A percentile compares a stretch with the other conserved stretches of the same genome.
phyloP scores from a whole-genome alignment of 2,888 invertebrate species.

The Polymixis lichenea region DNA sequence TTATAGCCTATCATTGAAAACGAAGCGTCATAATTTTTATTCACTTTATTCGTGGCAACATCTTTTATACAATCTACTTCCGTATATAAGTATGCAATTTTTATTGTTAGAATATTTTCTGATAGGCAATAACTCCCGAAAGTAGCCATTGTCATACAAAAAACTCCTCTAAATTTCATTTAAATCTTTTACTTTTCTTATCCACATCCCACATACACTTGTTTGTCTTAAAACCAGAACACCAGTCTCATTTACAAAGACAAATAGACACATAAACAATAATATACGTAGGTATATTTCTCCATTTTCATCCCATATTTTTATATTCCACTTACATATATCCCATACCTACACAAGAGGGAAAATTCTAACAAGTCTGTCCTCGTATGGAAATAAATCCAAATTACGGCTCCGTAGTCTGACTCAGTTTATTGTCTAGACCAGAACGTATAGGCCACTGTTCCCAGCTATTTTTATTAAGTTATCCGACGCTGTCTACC shows the following conservation, averaged over 20 bases:
- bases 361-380: slow-evolving; percentile 23
- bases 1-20: slow-evolving; percentile 33
- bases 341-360: slow-evolving; percentile 2
- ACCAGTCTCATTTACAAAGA: slow-evolving; percentile 13
- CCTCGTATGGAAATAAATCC: slow-evolving; percentile 54
- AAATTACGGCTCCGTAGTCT: slow-evolving; percentile 35
- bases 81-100: neutral
- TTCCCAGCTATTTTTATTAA: slow-evolving; percentile 52
- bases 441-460: slow-evolving; percentile 22
- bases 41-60: slow-evolving; percentile 5
- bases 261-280: slow-evolving; percentile 27
- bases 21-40: slow-evolving; percentile 12
- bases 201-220: neutral
- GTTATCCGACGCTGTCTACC: slow-evolving; percentile 32
- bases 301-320: slow-evolving; percentile 34
- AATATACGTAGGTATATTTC: neutral
- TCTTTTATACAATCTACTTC: neutral
- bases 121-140: too few relatives aligned
- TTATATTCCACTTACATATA: slow-evolving; percentile 25
- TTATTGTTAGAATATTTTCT: neutral
- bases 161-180: too few relatives aligned
- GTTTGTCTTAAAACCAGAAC: slow-evolving; percentile 2
- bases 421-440: slow-evolving; percentile 44
- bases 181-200: neutral
- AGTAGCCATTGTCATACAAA: too few relatives aligned